Evolutionary conservation across 2,797 vertebrate species (phyloP).

Genomic region (Setipinna tenuifilis): DNA sequence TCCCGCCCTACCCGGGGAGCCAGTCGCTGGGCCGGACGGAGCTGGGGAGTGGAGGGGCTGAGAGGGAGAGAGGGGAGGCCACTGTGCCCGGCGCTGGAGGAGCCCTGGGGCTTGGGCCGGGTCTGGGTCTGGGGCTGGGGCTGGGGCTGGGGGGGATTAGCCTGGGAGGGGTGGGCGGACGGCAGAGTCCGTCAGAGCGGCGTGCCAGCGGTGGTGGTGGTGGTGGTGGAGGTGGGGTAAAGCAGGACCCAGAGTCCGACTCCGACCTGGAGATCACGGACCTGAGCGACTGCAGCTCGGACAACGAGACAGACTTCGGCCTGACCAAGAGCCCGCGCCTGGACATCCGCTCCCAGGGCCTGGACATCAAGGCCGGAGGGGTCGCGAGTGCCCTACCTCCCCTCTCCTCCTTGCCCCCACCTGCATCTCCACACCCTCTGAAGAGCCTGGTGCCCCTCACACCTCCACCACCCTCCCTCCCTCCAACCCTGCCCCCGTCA

Average conservation of each 20-base stretch:
- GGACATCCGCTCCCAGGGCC: conserved; percentile 65
- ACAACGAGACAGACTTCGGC: conserved; percentile 78
- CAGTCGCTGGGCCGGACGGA: conserved; percentile 73
- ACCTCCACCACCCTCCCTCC: conserved; percentile 73
- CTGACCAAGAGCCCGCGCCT: conserved; percentile 66
- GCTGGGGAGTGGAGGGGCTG: conserved; percentile 63
- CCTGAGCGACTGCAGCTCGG: conserved; percentile 88
- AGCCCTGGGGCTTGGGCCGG: conserved; percentile 58
- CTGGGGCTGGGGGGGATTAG: conserved; percentile 57
- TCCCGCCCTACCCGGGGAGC: conserved; percentile 73
- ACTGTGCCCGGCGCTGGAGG: conserved; percentile 50
- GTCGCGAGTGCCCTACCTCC: conserved; percentile 68
- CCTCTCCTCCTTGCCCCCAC: conserved; percentile 68
- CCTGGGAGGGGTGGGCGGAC: conserved; percentile 61
- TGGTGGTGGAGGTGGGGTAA: conserved; percentile 63
- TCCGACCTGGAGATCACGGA: conserved; percentile 93
- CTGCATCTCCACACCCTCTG: conserved; percentile 70
- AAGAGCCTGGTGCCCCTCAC: conserved; percentile 78
- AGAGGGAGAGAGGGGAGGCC: conserved; percentile 69
- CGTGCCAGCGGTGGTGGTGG: conserved; percentile 39
- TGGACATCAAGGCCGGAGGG: conserved; percentile 66
- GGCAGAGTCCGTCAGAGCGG: conserved; percentile 73
- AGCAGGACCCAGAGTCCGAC: conserved; percentile 87
- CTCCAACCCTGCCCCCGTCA: conserved; percentile 45
- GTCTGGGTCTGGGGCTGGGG: conserved; percentile 61